These are phyloP conservation scores for Apostichopus parvimensis DNA, from an alignment of 35 echinoderm and acorn worm species.

Conservation along the genomic window DNA sequence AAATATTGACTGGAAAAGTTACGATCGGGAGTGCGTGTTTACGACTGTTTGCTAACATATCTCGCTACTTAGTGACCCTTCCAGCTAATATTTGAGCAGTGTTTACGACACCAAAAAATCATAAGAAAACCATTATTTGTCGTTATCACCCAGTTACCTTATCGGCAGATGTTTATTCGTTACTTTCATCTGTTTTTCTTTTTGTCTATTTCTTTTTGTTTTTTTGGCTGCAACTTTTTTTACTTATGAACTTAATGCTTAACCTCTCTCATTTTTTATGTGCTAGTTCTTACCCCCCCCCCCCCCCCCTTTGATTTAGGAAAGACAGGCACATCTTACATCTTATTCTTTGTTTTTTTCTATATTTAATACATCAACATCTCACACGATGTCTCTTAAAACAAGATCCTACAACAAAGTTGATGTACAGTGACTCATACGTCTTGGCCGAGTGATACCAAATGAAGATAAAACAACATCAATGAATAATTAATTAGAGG, in stretches of 20 bases:
- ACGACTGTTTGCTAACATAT: slow-evolving; percentile 44
- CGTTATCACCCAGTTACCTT: slow-evolving; percentile 47
- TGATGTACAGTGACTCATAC: no score
- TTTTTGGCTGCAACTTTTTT: not conserved
- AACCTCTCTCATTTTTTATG: not conserved
- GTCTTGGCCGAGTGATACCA: no score
- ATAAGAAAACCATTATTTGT: slow-evolving; percentile 7
- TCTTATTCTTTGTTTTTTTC: no score
- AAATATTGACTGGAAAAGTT: not conserved
- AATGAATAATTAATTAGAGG: no score
- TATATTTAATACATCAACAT: no score
- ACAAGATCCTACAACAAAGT: no score
- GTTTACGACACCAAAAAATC: slow-evolving; percentile 12
- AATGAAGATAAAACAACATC: no score
- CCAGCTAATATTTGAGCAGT: slow-evolving; percentile 16
- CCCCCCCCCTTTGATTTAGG: not conserved
- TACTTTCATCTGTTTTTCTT: not conserved
- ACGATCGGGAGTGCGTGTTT: slow-evolving; percentile 4
- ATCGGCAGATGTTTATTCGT: slow-evolving; percentile 12
- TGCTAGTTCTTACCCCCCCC: not conserved
- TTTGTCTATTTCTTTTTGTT: no score
- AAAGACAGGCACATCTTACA: not conserved
- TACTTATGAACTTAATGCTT: not conserved
- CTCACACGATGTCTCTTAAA: no score
- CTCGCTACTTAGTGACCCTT: slow-evolving; percentile 17